Evolutionary conservation across 2,113 vertebrate genomes (phyloP).

Genomic region (Brachyhypopomus occidentalis): DNA sequence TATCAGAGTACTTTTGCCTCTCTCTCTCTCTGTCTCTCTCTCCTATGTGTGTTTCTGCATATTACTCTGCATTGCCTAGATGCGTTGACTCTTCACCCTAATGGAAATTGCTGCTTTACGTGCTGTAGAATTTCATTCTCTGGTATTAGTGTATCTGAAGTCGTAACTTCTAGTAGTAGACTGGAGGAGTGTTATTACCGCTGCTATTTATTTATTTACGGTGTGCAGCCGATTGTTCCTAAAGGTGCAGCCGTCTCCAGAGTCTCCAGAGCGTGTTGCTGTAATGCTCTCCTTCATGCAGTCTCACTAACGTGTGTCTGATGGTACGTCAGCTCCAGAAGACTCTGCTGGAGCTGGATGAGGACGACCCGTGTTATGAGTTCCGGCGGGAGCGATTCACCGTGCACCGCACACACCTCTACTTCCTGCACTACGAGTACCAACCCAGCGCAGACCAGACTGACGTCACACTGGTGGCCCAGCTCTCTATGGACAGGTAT

Average conservation of each 20-base stretch:
- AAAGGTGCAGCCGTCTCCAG: background rate
- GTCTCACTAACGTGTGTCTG: background rate
- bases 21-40: no score
- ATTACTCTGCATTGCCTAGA: no score
- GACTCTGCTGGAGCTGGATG: slow-evolving; percentile 92
- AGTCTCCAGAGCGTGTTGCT: slow-evolving; percentile 77
- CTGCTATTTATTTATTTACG: no score
- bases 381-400: slow-evolving; percentile 96
- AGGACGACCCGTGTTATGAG: slow-evolving; percentile 96
- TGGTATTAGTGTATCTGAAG: background rate
- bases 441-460: slow-evolving; percentile 82
- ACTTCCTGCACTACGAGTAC: slow-evolving; percentile 95
- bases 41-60: no score
- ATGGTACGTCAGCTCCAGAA: slow-evolving; percentile 86
- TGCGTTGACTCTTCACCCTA: no score
- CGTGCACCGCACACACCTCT: slow-evolving; percentile 93
- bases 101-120: no score
- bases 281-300: no score
- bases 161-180: background rate
- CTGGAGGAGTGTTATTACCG: no score
- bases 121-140: no score
- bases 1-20: background rate
- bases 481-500: slow-evolving; percentile 99
- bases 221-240: no score
- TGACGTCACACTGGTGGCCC: slow-evolving; percentile 95